phyloP scores from a whole-genome alignment of 2,797 vertebrate species.

The Forpus xanthops region DNA sequence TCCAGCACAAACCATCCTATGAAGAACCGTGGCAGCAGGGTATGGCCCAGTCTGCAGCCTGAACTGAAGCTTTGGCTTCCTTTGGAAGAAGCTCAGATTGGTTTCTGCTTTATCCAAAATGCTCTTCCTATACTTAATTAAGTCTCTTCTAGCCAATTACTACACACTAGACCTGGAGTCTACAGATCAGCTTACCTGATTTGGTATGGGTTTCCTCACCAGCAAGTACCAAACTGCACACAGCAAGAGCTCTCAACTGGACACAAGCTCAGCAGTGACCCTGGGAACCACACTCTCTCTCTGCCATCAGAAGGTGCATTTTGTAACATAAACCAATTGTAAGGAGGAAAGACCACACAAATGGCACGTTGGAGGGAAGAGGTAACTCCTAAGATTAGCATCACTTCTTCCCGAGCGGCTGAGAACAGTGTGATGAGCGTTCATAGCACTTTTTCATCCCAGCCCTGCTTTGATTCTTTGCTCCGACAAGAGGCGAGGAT shows the following conservation, averaged over 20 bases:
- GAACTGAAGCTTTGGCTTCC: not conserved
- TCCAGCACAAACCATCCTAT: not conserved
- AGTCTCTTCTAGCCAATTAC: not conserved
- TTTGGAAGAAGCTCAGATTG: not conserved
- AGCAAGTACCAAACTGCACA: not conserved
- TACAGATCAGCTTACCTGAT: not conserved
- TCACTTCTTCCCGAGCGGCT: not conserved
- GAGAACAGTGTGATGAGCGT: accelerated
- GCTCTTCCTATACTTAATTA: not conserved
- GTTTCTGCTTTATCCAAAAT: not conserved
- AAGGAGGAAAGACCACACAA: not conserved
- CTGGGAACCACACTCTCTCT: not conserved
- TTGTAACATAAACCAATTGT: not conserved
- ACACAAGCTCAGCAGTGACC: not conserved
- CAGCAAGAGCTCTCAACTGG: not conserved
- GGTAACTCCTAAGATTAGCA: not conserved
- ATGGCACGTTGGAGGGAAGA: not conserved
- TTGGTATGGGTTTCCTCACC: not conserved
- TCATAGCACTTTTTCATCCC: not conserved
- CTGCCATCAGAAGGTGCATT: not conserved
- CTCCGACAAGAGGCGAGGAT: accelerated
- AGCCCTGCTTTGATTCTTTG: not conserved
- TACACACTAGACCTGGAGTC: not conserved
- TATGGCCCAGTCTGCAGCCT: not conserved
- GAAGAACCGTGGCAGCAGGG: accelerated